Percentiles rank a stretch among this genome's conserved stretches.
Evolutionary conservation across 2,113 vertebrate species (phyloP).

Genomic region (Pelecanus crispus): DNA sequence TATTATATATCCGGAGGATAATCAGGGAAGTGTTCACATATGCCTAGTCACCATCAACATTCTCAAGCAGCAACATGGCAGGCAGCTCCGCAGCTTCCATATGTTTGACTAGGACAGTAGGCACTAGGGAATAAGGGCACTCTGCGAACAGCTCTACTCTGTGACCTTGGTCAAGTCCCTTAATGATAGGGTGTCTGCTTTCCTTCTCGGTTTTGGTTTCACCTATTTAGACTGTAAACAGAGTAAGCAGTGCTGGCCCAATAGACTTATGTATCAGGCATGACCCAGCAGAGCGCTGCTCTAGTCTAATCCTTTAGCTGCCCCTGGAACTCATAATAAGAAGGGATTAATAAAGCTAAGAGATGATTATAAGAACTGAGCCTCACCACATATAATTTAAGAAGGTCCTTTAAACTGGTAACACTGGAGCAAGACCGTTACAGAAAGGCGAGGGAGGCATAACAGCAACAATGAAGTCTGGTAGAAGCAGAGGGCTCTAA

Average conservation of each 20-base stretch:
- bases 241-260: not conserved
- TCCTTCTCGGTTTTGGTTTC: not conserved
- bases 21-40: not conserved
- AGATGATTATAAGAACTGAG: not conserved
- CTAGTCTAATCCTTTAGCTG: not conserved
- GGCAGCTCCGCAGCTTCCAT: not conserved
- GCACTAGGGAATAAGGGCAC: not conserved
- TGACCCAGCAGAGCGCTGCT: not conserved
- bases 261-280: fast-evolving
- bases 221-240: not conserved
- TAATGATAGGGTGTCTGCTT: not conserved
- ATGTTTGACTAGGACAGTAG: not conserved
- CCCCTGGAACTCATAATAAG: not conserved
- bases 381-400: not conserved
- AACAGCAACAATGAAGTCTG: not conserved
- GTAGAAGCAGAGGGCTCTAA: not conserved
- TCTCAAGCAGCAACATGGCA: not conserved
- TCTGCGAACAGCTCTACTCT: not conserved
- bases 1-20: not conserved
- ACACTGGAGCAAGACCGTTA: not conserved
- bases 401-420: not conserved
- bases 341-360: not conserved
- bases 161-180: not conserved
- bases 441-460: not conserved
- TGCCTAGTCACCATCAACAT: fast-evolving